phyloP scores from a whole-genome alignment of 2,888 invertebrate genomes.

The Caradrina kadenii region DNA sequence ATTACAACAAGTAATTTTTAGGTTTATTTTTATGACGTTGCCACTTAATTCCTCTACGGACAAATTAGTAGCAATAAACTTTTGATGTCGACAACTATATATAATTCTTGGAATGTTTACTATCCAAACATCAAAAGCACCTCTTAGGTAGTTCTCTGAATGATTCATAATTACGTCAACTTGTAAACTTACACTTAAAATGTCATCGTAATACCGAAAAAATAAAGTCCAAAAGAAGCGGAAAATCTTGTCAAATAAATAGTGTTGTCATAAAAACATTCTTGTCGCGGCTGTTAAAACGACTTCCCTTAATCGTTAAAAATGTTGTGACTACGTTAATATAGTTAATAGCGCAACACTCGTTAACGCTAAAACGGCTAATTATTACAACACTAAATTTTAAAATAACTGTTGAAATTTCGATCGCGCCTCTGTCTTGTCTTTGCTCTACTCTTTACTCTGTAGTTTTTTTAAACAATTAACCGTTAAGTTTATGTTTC shows the following conservation, averaged over 20 bases:
- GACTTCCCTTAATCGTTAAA: slow-evolving; percentile 81
- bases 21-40: slow-evolving; percentile 2
- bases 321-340: slow-evolving; percentile 74
- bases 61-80: slow-evolving; percentile 16
- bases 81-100: slow-evolving; percentile 32
- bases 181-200: slow-evolving; percentile 53
- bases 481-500: slow-evolving; percentile 31
- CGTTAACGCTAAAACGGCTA: slow-evolving; percentile 74
- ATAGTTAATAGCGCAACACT: slow-evolving; percentile 76
- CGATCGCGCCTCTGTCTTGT: slow-evolving; percentile 66
- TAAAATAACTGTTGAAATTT: slow-evolving; percentile 73
- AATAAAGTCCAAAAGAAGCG: slow-evolving; percentile 61
- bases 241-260: slow-evolving; percentile 63
- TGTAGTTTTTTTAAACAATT: slow-evolving; percentile 21
- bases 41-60: background rate
- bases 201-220: slow-evolving; percentile 46
- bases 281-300: slow-evolving; percentile 73
- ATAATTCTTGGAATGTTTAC: slow-evolving; percentile 32
- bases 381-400: slow-evolving; percentile 77
- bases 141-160: slow-evolving; percentile 38
- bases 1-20: background rate
- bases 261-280: slow-evolving; percentile 64
- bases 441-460: slow-evolving; percentile 49
- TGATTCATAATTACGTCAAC: slow-evolving; percentile 44
- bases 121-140: slow-evolving; percentile 51